Evolutionary conservation across 2,888 invertebrate genomes (phyloP).

Genomic region (Philonicus albiceps): DNA sequence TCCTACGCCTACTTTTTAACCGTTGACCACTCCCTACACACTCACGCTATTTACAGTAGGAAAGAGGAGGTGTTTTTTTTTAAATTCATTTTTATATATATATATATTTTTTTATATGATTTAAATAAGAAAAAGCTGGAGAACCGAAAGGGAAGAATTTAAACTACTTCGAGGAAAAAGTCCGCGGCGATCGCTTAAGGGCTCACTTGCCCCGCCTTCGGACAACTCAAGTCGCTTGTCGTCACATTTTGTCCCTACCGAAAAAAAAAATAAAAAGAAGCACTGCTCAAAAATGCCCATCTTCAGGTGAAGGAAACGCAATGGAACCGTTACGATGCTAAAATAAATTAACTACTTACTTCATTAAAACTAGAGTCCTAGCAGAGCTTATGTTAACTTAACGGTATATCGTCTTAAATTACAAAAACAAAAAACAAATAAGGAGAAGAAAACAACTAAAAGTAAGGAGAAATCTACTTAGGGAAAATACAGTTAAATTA

Average conservation of each 20-base stretch:
- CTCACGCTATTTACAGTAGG: constrained; percentile 24
- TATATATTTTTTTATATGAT: background rate
- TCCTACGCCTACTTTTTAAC: background rate
- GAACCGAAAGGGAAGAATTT: background rate
- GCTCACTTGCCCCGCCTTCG: background rate
- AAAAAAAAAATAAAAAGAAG: background rate
- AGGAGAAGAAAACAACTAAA: constrained; percentile 1
- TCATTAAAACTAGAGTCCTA: constrained; percentile 42
- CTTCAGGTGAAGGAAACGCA: background rate
- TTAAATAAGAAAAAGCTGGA: background rate
- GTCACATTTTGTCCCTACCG: background rate
- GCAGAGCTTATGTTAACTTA: background rate
- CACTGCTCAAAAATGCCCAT: background rate
- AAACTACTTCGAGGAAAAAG: background rate
- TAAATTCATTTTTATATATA: background rate
- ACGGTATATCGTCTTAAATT: constrained; percentile 22
- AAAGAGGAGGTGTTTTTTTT: constrained; percentile 16
- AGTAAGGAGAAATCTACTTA: constrained; percentile 2
- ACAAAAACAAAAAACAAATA: constrained; percentile 15
- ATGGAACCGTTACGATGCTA: constrained; percentile 37
- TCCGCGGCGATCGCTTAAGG: background rate
- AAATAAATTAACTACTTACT: constrained; percentile 48
- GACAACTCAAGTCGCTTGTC: constrained; percentile 20
- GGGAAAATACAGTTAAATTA: constrained; percentile 29
- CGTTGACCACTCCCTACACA: background rate